Evolutionary conservation across 2,113 vertebrate genomes (phyloP).

Genomic region (Natator depressus): DNA sequence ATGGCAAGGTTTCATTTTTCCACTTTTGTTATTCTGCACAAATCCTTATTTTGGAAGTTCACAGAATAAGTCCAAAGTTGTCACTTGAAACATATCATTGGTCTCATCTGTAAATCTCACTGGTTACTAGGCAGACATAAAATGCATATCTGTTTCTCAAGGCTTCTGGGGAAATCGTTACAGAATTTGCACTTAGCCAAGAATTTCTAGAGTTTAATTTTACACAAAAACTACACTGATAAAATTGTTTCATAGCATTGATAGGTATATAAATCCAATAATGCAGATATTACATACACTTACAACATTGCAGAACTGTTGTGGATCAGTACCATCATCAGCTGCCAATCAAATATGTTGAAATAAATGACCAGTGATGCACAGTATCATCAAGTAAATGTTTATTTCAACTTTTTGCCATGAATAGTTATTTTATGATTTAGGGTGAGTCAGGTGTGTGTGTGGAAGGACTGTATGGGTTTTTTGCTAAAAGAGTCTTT

Average conservation of each 20-base stretch:
- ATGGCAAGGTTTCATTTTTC: neutral
- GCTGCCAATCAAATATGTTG: neutral
- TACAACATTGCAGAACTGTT: neutral
- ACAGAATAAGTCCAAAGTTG: neutral
- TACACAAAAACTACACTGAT: neutral
- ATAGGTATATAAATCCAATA: neutral
- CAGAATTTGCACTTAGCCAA: neutral
- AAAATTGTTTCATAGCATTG: neutral
- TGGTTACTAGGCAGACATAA: neutral
- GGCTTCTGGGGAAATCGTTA: neutral
- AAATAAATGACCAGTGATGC: neutral
- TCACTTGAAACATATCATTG: neutral
- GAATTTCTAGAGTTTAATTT: neutral
- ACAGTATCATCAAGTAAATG: neutral
- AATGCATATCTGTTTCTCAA: neutral
- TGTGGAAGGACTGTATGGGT: neutral
- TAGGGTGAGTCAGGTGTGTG: neutral
- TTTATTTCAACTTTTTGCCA: neutral
- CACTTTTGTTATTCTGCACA: neutral
- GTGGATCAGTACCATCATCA: neutral
- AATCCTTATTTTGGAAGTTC: neutral
- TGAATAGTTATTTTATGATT: neutral
- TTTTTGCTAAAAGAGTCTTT: neutral
- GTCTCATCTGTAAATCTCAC: neutral
- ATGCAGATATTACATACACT: neutral